Percentiles rank a stretch among this genome's conserved stretches.
phyloP scores from a whole-genome alignment of 2,797 vertebrate species.

The Alca torda region DNA sequence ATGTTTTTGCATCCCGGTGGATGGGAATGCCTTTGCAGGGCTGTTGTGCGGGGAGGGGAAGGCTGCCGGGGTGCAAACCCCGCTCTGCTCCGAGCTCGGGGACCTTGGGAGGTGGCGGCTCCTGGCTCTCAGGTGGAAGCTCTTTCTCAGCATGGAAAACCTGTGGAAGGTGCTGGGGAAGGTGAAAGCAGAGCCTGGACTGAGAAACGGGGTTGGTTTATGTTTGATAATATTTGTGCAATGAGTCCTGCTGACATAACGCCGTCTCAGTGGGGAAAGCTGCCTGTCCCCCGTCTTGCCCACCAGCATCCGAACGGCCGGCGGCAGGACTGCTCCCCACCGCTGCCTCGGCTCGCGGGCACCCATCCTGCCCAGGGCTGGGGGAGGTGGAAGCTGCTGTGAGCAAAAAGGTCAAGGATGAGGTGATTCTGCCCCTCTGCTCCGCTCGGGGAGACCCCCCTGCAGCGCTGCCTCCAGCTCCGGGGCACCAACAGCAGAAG shows the following conservation, averaged over 20 bases:
- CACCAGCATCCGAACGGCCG: rapidly evolving
- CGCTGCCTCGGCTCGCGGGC: rapidly evolving
- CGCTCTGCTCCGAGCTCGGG: not conserved
- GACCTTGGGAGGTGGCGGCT: rapidly evolving
- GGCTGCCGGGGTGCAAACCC: not conserved
- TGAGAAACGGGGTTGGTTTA: not conserved
- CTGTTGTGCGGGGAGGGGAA: not conserved
- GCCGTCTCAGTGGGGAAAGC: not conserved
- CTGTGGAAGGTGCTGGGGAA: not conserved
- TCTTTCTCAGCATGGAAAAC: not conserved
- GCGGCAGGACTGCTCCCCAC: not conserved
- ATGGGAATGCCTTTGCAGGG: not conserved
- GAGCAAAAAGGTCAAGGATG: not conserved
- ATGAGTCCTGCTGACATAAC: not conserved
- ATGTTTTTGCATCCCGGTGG: not conserved
- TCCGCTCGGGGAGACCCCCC: no score
- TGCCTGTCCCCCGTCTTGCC: not conserved
- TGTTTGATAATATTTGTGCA: no score
- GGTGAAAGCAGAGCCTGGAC: not conserved
- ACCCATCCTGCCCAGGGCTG: not conserved
- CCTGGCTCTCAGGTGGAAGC: not conserved
- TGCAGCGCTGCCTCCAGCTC: no score
- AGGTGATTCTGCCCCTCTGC: no score
- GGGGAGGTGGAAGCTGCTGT: not conserved
- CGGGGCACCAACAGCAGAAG: no score